Evolutionary conservation across 2,888 invertebrate species (phyloP), one percentile per base, ranked within the genome.

Genomic region (Lepidocyrtoides sp.): DNA sequence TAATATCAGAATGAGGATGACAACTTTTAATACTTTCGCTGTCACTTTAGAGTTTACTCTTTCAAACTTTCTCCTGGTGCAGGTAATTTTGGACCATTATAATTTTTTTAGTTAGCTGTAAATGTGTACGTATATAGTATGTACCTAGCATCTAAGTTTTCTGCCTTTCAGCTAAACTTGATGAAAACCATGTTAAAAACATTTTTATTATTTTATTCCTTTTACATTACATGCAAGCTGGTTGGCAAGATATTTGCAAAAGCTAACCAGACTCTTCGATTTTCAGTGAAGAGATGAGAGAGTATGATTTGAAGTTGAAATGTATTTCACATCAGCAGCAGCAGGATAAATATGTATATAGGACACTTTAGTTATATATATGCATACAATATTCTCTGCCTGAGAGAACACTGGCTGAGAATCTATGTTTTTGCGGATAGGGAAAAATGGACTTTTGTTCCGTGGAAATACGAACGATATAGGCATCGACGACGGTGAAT

Each of bases 181-280:
- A n/a, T 29, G 63, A 57, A 57, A 57, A 57, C 57, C 57, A 57
- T 57, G 57, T 3, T 57, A 57, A 20, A 20, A 57, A 29, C 14
- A 63, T 3, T 63, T 26, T 14, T 20, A 17, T 41, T 4, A 2
- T 48, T 57, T 17, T 20, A 57, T 2, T 29, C 8, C 23, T n/a
- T 32, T 2, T 32, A 63, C 63, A 63, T 63, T 63, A 63, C 63
- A 29, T 32, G 32, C 63, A 63, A 26, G 14, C 26, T 57, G 57
- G 20, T 26, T 57, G 14, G 57, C 4, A 8, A 1, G 57, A 1
- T 20, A 57, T 3, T 26, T 63, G 14, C 63, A 63, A 29, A 63
- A 51, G 51, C 51, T 51, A 14, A 63, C 63, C 63, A 26, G 20
- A 14, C 63, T 63, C 63, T 63, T 63, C 29, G 63, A 63, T 63